Base-by-base conservation (phyloP, 2,888 invertebrate genomes). In the Hemaris fuciformis region DNA sequence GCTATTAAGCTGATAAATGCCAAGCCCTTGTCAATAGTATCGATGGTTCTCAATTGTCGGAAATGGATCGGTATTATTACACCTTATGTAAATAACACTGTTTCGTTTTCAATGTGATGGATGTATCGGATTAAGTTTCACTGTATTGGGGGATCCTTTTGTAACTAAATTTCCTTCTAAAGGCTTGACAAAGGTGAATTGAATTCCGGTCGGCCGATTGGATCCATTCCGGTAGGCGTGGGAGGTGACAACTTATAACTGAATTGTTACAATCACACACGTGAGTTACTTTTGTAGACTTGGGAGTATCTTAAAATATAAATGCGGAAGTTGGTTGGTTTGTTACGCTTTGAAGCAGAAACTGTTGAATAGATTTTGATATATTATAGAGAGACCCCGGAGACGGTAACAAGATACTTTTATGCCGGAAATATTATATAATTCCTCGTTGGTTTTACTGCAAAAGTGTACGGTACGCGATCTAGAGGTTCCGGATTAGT, bases 1-100 rank as follows among this genome's bases (percentile, higher is more conserved):
- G 62, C 70, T 67, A 72, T 71, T 75, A 73, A 74, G 65, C 66
- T 64, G 68, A 74, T 74, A 69, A 70, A 73, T 60, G 65, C 65
- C 64, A 70, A 59, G 64, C 72, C 72, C 74, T 72, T 77, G 76
- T 74, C 72, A 73, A 80, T 72, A 77, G 67, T 70, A 70, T 73
- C 71, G 71, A 75, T 79, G 70, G 68, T 69, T 73, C 71, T 69
- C 71, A 75, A 78, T 77, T 73, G 75, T 64, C 25, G 43, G 18
- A 59, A 59, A 59, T 18, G 42, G 18, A 4, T 4, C 43, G 25
- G 25, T 59, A 43, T 58, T 59, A 43, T 27, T 59, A 15, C n/a
- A 31, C 31, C 10, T 53, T 53, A 53, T 31, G 48, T 53, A 53
- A 53, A 53, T 53, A 27, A 48, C 25, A 53, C 18, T 53, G 27